phyloP scores from a whole-genome alignment of 2,797 vertebrate genomes.

The Dromococcyx pavoninus region DNA sequence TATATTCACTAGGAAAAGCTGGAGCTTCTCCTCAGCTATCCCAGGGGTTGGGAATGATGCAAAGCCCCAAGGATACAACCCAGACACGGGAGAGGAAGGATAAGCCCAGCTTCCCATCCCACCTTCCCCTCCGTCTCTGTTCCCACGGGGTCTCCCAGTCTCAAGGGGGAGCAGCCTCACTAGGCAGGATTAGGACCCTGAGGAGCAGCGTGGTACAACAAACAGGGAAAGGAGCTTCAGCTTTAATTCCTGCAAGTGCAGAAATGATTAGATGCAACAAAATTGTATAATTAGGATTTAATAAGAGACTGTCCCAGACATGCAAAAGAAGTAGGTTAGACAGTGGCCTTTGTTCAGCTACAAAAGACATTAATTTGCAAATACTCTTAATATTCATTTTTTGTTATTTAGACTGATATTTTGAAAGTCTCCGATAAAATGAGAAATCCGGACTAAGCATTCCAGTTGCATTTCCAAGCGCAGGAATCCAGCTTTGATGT shows the following conservation, averaged over 20 bases:
- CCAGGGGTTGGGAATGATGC: not conserved
- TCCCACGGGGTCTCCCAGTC: not conserved
- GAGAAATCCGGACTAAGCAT: constrained; percentile 44
- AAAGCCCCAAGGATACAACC: not conserved
- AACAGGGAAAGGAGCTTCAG: not conserved
- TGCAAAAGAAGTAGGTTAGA: constrained; percentile 46
- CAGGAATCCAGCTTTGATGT: constrained; percentile 66
- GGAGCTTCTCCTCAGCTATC: not conserved
- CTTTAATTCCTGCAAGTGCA: constrained; percentile 34
- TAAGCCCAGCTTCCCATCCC: not conserved
- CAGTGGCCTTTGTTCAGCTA: constrained; percentile 59
- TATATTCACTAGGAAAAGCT: not conserved
- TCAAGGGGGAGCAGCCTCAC: not conserved
- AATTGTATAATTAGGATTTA: constrained; percentile 60
- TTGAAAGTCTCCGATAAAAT: constrained; percentile 39
- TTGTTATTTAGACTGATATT: constrained; percentile 50
- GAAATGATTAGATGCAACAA: constrained; percentile 45
- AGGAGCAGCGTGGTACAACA: not conserved
- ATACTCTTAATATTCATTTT: constrained; percentile 47
- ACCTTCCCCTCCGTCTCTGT: rapidly evolving
- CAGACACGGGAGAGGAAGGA: not conserved
- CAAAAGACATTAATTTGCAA: constrained; percentile 65
- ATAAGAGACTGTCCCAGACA: constrained; percentile 57
- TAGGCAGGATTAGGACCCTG: not conserved
- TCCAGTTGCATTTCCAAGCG: constrained; percentile 42